Evolutionary conservation across 2,888 invertebrate genomes (phyloP).

Genomic region (Limnephilus auricula): DNA sequence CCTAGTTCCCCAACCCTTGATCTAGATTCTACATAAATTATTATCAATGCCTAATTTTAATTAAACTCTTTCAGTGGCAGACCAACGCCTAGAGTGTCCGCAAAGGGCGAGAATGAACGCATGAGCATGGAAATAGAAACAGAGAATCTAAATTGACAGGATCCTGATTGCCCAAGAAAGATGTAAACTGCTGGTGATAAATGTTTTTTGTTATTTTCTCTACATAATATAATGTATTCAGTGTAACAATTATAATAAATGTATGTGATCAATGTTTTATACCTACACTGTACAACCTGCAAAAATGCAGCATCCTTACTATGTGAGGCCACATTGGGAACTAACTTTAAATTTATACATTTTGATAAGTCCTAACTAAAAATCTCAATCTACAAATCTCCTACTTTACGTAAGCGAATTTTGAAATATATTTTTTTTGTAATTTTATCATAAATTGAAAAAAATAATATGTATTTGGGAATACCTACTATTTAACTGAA

Average conservation of each 20-base stretch:
- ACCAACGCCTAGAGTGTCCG: conserved; percentile 57
- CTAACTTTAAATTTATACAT: not conserved
- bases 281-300: not conserved
- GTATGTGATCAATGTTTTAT: conserved; percentile 41
- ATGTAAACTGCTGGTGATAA: not conserved
- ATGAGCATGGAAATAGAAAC: not conserved
- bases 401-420: not conserved
- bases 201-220: not conserved
- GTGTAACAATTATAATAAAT: not conserved
- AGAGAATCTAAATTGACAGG: not conserved
- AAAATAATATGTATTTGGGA: no score
- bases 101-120: not conserved
- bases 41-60: not conserved
- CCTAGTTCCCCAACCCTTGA: not conserved
- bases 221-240: not conserved
- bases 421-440: not conserved
- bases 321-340: conserved; percentile 2
- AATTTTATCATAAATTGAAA: no score
- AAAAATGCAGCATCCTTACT: not conserved
- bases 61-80: conserved; percentile 63
- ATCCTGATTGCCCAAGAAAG: not conserved
- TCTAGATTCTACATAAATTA: not conserved
- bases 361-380: not conserved
- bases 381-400: not conserved
- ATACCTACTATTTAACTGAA: no score